Conservation (phyloP, 2,113 vertebrate genomes). For the Cheirogaleus medius region DNA sequence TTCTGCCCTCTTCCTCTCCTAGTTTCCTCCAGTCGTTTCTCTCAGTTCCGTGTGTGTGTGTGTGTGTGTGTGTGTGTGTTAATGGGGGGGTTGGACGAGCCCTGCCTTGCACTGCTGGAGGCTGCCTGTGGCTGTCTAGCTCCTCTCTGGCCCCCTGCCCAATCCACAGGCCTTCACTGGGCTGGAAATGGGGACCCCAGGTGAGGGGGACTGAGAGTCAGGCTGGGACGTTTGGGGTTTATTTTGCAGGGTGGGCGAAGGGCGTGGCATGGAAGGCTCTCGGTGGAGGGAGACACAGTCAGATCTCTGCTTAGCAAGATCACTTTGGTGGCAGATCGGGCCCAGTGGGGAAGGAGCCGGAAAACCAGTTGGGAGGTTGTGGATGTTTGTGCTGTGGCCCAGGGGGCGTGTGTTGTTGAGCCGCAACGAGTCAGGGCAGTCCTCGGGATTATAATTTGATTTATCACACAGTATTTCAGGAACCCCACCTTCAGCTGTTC, state of each 20-base stretch:
- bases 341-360: not conserved
- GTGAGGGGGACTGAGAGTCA: not conserved
- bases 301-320: not conserved
- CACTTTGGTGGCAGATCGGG: not conserved
- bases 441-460: not conserved
- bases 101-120: not conserved
- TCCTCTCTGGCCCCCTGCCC: not conserved
- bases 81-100: too few species aligned
- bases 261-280: too few species aligned
- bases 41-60: not conserved
- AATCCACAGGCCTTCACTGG: not conserved
- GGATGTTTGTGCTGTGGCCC: not conserved
- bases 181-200: not conserved
- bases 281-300: rapidly evolving
- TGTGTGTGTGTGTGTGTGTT: too few species aligned
- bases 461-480: not conserved
- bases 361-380: not conserved
- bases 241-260: not conserved
- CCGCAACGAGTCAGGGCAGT: not conserved
- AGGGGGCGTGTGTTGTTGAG: not conserved
- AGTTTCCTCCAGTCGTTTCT: not conserved
- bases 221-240: not conserved
- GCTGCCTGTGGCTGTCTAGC: not conserved
- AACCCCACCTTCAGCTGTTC: not conserved
- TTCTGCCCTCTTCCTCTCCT: not conserved